phyloP scores from a whole-genome alignment of 2,888 invertebrate species.

The Macaria notata region DNA sequence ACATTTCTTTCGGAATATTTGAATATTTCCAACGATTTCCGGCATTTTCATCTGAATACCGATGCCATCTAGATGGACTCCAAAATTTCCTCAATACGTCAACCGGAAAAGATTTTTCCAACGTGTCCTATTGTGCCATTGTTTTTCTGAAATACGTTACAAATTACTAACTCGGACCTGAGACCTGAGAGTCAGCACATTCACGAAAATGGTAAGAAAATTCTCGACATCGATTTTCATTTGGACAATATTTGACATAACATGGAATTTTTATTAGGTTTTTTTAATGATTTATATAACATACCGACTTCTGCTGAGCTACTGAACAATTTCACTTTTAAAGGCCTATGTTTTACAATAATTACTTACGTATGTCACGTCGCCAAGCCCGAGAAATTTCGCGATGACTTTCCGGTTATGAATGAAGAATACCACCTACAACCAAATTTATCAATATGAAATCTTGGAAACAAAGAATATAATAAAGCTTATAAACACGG shows the following conservation, averaged over 20 bases:
- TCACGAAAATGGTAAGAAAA: conserved; percentile 4
- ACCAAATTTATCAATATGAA: neutral
- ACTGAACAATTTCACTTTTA: neutral
- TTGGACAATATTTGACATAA: neutral
- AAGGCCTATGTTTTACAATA: neutral
- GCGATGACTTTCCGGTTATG: neutral
- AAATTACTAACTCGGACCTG: too few species aligned
- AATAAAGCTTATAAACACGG: neutral
- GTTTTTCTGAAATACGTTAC: neutral
- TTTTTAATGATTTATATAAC: too few species aligned
- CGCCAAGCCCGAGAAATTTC: too few species aligned
- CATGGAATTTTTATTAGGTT: too few species aligned
- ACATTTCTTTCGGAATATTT: conserved; percentile 5
- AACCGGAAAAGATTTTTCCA: conserved; percentile 16
- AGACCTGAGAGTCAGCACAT: too few species aligned
- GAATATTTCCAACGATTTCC: conserved; percentile 19
- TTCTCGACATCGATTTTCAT: neutral
- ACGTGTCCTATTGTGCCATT: conserved; percentile 9
- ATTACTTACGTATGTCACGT: too few species aligned
- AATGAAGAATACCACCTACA: neutral
- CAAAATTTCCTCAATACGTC: conserved; percentile 27
- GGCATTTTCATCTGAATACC: conserved; percentile 23
- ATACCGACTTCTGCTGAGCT: too few species aligned
- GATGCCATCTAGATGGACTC: conserved; percentile 59
- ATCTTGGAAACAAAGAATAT: neutral